Conservation (phyloP, 2,797 vertebrate genomes). For the Molossus alvarezi region DNA sequence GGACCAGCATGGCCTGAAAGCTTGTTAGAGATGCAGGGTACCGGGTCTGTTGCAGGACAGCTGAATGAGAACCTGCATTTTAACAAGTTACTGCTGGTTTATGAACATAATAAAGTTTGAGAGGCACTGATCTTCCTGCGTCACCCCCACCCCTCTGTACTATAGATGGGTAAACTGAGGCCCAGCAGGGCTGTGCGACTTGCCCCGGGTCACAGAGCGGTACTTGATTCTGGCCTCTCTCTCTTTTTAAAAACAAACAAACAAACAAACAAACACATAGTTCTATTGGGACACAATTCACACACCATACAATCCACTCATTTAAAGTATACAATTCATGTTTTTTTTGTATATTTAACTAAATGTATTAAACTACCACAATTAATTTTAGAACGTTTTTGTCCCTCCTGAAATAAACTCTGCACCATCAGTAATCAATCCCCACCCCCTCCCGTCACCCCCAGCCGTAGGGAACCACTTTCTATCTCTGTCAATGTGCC, state of each 20-base stretch:
- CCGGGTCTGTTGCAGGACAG: background rate
- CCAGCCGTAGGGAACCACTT: background rate
- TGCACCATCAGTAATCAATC: background rate
- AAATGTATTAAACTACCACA: background rate
- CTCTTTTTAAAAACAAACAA: background rate
- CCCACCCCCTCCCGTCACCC: too few relatives aligned
- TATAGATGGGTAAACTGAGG: background rate
- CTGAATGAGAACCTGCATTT: background rate
- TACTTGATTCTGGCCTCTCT: background rate
- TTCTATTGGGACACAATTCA: background rate
- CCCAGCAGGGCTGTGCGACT: background rate
- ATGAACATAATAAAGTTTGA: background rate
- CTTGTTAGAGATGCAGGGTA: background rate
- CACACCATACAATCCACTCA: background rate
- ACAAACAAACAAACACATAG: background rate
- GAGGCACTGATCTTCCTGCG: background rate
- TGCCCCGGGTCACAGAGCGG: background rate
- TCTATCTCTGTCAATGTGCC: background rate
- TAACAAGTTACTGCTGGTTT: background rate
- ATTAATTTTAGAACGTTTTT: constrained; percentile 8
- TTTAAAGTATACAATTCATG: background rate
- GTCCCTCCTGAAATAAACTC: background rate
- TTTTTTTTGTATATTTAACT: background rate
- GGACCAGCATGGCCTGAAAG: background rate
- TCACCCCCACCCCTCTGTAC: background rate